These are phyloP conservation scores for Heliconius hewitsoni DNA, from an alignment of 1,140 invertebrate genomes.

Conservation along the genomic window DNA sequence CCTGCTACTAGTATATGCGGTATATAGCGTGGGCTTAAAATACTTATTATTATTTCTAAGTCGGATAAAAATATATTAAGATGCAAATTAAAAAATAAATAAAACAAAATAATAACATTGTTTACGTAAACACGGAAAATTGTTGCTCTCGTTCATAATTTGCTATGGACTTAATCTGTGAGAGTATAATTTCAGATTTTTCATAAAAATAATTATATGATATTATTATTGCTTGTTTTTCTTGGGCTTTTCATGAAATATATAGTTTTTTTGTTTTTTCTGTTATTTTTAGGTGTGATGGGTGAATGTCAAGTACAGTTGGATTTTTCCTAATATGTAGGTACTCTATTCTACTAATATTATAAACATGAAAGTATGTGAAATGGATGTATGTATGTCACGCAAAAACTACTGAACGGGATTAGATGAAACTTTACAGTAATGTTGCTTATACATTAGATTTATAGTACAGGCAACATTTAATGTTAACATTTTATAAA, in stretches of 20 bases:
- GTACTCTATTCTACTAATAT: no score
- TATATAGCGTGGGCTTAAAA: not conserved
- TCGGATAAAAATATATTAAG: conserved; percentile 1
- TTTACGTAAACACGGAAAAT: conserved; percentile 9
- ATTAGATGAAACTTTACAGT: no score
- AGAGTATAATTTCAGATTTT: conserved; percentile 1
- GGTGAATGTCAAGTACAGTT: no score
- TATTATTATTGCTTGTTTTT: not conserved
- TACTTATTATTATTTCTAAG: not conserved
- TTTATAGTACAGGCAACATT: no score
- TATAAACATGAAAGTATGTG: no score
- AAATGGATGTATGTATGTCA: no score
- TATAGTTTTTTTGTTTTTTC: not conserved
- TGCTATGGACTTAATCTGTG: conserved; percentile 7
- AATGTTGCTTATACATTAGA: no score
- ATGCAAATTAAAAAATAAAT: not conserved
- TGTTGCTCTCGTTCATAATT: not conserved
- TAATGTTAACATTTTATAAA: no score
- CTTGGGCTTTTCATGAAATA: not conserved
- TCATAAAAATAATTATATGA: conserved; percentile 3
- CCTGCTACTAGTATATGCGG: not conserved
- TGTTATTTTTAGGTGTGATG: no score
- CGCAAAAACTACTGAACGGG: no score
- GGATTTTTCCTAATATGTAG: no score
- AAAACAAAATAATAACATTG: not conserved